Evolutionary conservation across 2,113 vertebrate species (phyloP).

Genomic region (Setophaga coronata): DNA sequence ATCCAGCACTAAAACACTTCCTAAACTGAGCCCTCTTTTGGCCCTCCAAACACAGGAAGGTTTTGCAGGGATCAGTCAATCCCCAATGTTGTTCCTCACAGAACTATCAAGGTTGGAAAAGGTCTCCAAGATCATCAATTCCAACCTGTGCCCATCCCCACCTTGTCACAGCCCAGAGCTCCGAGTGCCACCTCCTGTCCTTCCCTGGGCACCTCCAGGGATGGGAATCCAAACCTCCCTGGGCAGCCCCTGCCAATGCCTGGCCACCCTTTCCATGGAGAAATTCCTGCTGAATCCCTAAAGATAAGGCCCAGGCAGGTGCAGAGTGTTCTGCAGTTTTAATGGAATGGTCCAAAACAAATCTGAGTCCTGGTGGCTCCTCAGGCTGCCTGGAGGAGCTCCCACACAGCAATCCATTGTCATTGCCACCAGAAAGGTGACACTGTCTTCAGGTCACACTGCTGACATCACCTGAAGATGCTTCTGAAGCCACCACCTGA

Average conservation of each 20-base stretch:
- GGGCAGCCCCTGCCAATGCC: accelerated
- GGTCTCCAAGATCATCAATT: background rate
- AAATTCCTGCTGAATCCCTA: background rate
- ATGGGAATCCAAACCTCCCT: background rate
- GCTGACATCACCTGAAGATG: background rate
- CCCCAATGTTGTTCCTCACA: background rate
- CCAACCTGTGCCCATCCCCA: accelerated
- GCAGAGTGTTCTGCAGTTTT: background rate
- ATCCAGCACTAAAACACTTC: background rate
- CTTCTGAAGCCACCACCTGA: background rate
- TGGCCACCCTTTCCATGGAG: accelerated
- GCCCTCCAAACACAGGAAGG: background rate
- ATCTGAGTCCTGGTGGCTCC: background rate
- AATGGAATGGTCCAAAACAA: no score
- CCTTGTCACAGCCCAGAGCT: background rate
- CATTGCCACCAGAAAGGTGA: background rate
- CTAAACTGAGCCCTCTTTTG: background rate
- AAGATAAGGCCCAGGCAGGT: background rate
- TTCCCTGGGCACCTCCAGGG: background rate
- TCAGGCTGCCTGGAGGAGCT: background rate
- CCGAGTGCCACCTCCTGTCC: background rate
- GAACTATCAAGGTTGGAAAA: background rate
- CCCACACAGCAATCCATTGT: background rate
- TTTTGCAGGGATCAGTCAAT: background rate
- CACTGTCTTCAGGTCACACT: background rate